Conservation (phyloP, 2,113 vertebrate genomes). For the Pterocles burchelli region DNA sequence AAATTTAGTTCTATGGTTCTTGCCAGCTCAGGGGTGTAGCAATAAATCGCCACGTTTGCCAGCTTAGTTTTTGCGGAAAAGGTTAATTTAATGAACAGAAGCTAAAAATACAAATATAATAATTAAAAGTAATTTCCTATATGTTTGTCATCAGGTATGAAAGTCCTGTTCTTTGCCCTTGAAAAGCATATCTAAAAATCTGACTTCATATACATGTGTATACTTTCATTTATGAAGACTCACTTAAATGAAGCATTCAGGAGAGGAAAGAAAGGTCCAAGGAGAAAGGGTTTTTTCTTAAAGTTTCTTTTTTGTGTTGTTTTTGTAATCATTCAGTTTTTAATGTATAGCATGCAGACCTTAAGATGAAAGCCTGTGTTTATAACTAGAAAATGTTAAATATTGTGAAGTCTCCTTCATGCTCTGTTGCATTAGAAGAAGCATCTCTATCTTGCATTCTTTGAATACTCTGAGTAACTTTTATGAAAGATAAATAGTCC, state of each 20-base stretch:
- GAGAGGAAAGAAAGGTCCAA: not conserved
- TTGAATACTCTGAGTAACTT: not conserved
- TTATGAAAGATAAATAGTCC: not conserved
- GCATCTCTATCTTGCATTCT: not conserved
- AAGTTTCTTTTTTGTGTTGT: not conserved
- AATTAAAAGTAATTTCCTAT: not conserved
- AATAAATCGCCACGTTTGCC: conserved; percentile 13
- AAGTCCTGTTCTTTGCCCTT: not conserved
- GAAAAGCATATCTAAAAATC: not conserved
- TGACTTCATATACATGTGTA: not conserved
- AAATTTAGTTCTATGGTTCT: conserved; percentile 74
- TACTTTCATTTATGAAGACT: not conserved
- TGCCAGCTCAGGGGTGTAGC: conserved; percentile 41
- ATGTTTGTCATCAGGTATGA: not conserved
- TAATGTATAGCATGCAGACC: not conserved
- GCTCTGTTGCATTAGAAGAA: not conserved
- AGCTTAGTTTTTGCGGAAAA: not conserved
- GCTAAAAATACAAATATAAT: not conserved
- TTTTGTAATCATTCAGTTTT: not conserved
- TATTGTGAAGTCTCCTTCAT: not conserved
- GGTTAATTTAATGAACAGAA: not conserved
- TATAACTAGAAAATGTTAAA: not conserved
- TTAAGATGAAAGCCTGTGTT: not conserved
- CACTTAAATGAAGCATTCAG: not conserved
- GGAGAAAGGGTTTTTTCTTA: not conserved